phyloP scores from a whole-genome alignment of 2,888 invertebrate species.

The Schizotus pectinicornis region DNA sequence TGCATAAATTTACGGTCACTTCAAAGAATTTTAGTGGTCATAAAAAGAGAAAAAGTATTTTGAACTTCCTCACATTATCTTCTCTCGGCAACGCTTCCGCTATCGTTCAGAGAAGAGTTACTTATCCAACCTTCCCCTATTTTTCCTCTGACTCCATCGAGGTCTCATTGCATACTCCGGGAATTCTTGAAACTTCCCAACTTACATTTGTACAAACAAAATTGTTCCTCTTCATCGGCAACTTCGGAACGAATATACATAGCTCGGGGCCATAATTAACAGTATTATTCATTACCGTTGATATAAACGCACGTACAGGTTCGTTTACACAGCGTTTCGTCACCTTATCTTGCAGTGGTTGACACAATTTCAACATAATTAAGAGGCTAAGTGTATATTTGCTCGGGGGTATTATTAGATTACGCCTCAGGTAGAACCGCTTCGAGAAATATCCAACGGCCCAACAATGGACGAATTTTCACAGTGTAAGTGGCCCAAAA shows the following conservation, averaged over 20 bases:
- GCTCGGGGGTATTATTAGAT: constrained; percentile 24
- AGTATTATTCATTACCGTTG: constrained; percentile 32
- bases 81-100: too few species aligned
- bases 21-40: too few species aligned
- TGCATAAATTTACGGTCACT: too few species aligned
- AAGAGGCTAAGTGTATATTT: constrained; percentile 31
- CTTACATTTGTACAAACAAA: too few species aligned
- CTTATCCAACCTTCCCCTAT: too few species aligned
- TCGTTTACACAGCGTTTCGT: constrained; percentile 29
- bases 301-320: constrained; percentile 25
- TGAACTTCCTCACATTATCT: too few species aligned
- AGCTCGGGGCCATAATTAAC: constrained; percentile 36
- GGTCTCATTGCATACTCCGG: too few species aligned
- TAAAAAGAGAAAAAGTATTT: too few species aligned
- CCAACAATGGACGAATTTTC: neutral
- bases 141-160: too few species aligned
- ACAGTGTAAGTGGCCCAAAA: neutral
- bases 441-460: constrained; percentile 1
- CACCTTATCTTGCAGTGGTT: constrained; percentile 31
- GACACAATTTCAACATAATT: constrained; percentile 33
- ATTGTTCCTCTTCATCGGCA: too few species aligned
- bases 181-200: too few species aligned
- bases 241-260: constrained; percentile 7
- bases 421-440: constrained; percentile 17
- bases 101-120: too few species aligned